Conservation (phyloP, 2,888 invertebrate genomes). For the Rotaria sp. region DNA sequence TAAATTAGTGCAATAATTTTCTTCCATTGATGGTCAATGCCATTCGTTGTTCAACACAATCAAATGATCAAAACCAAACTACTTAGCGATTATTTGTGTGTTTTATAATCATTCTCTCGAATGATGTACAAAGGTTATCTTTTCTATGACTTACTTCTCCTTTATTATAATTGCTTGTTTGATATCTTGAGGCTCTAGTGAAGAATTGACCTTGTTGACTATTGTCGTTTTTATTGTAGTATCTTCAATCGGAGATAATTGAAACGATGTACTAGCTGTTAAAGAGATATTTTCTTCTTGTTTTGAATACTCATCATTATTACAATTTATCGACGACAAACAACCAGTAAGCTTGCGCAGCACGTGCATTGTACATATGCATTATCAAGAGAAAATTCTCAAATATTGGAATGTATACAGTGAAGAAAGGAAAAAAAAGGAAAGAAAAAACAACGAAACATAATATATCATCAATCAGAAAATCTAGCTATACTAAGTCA, state of each 20-base stretch:
- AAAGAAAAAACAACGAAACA: neutral
- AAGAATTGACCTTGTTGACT: neutral
- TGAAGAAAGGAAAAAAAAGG: neutral
- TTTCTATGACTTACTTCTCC: neutral
- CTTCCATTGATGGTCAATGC: neutral
- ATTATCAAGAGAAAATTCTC: neutral
- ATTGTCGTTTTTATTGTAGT: neutral
- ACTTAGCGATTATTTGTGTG: neutral
- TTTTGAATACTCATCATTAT: neutral
- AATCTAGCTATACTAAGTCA: neutral
- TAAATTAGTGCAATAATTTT: neutral
- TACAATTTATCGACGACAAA: neutral
- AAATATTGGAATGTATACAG: neutral
- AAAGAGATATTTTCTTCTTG: neutral
- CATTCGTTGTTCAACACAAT: neutral
- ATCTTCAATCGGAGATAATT: neutral
- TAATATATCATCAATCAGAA: neutral
- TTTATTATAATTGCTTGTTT: neutral
- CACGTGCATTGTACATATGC: conserved; percentile 5
- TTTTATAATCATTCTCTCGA: neutral
- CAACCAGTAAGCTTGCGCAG: neutral
- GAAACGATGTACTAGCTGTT: neutral
- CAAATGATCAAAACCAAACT: neutral
- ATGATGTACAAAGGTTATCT: neutral
- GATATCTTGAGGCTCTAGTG: neutral